Evolutionary conservation across 1,140 invertebrate species (phyloP).

Genomic region (Orchestia grillus): DNA sequence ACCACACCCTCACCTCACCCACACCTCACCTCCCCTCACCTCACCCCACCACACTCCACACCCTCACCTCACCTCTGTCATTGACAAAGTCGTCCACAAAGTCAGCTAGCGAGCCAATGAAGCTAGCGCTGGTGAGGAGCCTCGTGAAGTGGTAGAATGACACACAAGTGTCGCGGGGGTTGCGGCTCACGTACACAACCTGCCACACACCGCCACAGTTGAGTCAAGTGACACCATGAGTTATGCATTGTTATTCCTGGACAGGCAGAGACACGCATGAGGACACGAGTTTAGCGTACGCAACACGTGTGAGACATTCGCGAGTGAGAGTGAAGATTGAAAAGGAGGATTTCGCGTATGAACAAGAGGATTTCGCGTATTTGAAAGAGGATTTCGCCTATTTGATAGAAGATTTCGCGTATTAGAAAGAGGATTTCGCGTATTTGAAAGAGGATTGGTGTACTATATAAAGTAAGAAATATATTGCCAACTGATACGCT

Average conservation of each 20-base stretch:
- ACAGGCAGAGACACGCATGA: neutral
- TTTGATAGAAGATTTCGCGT: too few relatives aligned
- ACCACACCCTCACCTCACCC: too few relatives aligned
- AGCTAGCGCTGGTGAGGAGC: slow-evolving; percentile 78
- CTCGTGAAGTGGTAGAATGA: slow-evolving; percentile 90
- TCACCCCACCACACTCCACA: too few relatives aligned
- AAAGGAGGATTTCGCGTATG: too few relatives aligned
- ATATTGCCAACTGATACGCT: too few relatives aligned
- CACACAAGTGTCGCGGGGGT: slow-evolving; percentile 94
- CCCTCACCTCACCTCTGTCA: slow-evolving; percentile 71
- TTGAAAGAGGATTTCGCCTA: too few relatives aligned
- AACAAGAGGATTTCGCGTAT: too few relatives aligned
- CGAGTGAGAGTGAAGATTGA: too few relatives aligned
- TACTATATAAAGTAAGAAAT: too few relatives aligned
- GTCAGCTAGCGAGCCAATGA: slow-evolving; percentile 81
- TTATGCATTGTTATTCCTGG: neutral
- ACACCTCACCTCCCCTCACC: too few relatives aligned
- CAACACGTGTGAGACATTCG: neutral
- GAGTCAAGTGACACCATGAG: neutral
- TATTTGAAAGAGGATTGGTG: too few relatives aligned
- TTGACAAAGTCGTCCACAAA: slow-evolving; percentile 75
- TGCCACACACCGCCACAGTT: slow-evolving; percentile 68
- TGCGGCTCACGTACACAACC: slow-evolving; percentile 87
- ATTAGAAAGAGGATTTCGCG: neutral
- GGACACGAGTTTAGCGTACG: neutral